Evolutionary conservation across 2,113 vertebrate species (phyloP), one percentile per base, ranked within the genome.

Genomic region (Podarcis raffonei): DNA sequence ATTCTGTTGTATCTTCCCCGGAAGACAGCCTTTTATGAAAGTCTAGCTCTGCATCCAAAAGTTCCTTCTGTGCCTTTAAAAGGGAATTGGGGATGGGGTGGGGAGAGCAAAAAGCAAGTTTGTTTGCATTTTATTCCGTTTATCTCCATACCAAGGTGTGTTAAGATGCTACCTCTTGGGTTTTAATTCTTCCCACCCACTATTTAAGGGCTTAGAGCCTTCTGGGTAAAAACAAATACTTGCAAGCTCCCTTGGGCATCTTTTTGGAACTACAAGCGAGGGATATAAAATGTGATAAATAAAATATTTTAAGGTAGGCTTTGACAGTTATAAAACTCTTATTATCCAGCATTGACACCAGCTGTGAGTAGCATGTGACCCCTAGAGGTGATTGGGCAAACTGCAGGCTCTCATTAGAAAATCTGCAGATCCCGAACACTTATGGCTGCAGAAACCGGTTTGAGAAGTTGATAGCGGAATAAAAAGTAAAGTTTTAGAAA

Each of bases 1-100:
- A 95, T 23, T 99, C 99, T n/a, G 98, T 99, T 0, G 99, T 99
- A 92, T 99, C 99, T 94, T 99, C 99, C 86, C 99, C 99, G 25
- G 98, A 98, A 35, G 97, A 98, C 6, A 99, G 96, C 83, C 98
- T 98, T 95, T 99, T 99, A 79, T 99, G 98, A 83, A 99, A 98
- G 93, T 99, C 98, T 94, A 99, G 94, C 94, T 99, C 98, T 79
- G 98, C 98, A 86, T 99, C 99, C 76, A 99, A 42, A 85, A 99
- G 95, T 22, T 99, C 99, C 90, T 99, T 99, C 93, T 99, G 99
- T 57, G 99, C 98, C 99, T 99, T 18, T 20, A 89, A 86, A 86
- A 66, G 65, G 81, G 15, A 32, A 30, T 4, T 16, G 16, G 32
- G 15, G 22, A 32, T 57, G 42, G 2, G 42, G 57, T 53, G 72